Conservation (phyloP, 2,888 invertebrate genomes). For the Oxytorus armatus region DNA sequence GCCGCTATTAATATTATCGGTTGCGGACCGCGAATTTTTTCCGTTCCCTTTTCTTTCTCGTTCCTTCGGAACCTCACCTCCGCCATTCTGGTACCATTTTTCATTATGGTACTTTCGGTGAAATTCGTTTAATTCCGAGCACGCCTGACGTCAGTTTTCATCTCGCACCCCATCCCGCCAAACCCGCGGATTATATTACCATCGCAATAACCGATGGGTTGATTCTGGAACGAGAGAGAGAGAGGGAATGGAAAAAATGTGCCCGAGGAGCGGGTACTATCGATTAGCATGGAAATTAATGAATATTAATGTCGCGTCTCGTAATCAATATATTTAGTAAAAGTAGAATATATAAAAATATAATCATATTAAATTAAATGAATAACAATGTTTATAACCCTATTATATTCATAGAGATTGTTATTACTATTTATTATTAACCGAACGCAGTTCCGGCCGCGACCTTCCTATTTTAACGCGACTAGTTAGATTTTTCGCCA, state of each 20-base stretch:
- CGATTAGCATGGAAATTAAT: conserved; percentile 59
- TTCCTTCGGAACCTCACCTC: conserved; percentile 22
- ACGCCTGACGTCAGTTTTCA: conserved; percentile 51
- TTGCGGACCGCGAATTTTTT: conserved; percentile 58
- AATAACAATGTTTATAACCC: too few relatives aligned
- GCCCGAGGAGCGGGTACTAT: conserved; percentile 26
- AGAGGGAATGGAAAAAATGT: conserved; percentile 24
- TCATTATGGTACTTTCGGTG: conserved; percentile 57
- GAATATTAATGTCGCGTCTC: conserved; percentile 52
- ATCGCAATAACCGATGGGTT: conserved; percentile 40
- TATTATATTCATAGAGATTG: too few relatives aligned
- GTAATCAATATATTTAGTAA: conserved; percentile 26
- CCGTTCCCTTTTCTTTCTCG: conserved; percentile 34
- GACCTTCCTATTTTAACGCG: too few relatives aligned
- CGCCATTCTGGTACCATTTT: conserved; percentile 48
- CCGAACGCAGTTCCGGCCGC: too few relatives aligned
- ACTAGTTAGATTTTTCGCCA: too few relatives aligned
- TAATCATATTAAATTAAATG: too few relatives aligned
- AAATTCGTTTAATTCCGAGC: conserved; percentile 62
- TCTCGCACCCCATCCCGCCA: conserved; percentile 24
- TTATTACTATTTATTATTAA: too few relatives aligned
- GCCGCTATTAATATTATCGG: conserved; percentile 76
- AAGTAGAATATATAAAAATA: conserved; percentile 32
- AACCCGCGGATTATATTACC: conserved; percentile 57
- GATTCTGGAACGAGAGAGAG: conserved; percentile 19